Conservation (phyloP, 2,888 invertebrate species). For the Drosophila atripex region DNA sequence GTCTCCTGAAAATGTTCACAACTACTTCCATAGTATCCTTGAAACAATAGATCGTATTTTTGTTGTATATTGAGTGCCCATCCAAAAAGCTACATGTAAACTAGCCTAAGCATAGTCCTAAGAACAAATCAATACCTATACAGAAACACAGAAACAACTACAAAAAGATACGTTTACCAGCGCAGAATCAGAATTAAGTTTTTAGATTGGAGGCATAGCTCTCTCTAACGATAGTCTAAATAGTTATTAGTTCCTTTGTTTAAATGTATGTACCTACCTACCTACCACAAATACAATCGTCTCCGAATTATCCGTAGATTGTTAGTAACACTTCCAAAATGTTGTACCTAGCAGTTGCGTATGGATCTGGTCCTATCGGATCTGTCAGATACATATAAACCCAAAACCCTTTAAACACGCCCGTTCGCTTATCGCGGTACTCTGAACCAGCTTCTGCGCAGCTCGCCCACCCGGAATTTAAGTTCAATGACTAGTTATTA, state of each 20-base stretch:
- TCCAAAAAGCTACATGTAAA: constrained; percentile 59
- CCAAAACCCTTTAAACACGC: constrained; percentile 19
- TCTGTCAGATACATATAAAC: constrained; percentile 12
- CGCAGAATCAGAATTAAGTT: constrained; percentile 43
- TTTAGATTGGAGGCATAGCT: constrained; percentile 30
- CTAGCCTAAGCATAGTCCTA: constrained; percentile 70
- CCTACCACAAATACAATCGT: constrained; percentile 36
- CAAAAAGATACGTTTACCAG: constrained; percentile 36
- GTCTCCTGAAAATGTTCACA: constrained; percentile 5
- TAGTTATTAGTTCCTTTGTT: constrained; percentile 42
- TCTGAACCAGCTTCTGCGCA: constrained; percentile 41
- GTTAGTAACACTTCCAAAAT: constrained; percentile 58
- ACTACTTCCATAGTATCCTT: constrained; percentile 41
- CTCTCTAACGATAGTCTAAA: constrained; percentile 29
- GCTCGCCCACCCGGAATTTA: constrained; percentile 39
- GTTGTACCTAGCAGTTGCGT: constrained; percentile 59
- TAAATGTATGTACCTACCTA: constrained; percentile 43
- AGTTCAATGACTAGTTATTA: constrained; percentile 44
- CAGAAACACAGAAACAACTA: constrained; percentile 6
- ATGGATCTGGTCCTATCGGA: constrained; percentile 27
- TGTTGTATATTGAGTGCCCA: constrained; percentile 65
- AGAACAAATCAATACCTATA: constrained; percentile 42
- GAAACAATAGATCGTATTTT: constrained; percentile 47
- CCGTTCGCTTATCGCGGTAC: constrained; percentile 41
- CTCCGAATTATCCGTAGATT: constrained; percentile 36